Conservation (phyloP, 2,113 vertebrate species). For the Sciurus niger region DNA sequence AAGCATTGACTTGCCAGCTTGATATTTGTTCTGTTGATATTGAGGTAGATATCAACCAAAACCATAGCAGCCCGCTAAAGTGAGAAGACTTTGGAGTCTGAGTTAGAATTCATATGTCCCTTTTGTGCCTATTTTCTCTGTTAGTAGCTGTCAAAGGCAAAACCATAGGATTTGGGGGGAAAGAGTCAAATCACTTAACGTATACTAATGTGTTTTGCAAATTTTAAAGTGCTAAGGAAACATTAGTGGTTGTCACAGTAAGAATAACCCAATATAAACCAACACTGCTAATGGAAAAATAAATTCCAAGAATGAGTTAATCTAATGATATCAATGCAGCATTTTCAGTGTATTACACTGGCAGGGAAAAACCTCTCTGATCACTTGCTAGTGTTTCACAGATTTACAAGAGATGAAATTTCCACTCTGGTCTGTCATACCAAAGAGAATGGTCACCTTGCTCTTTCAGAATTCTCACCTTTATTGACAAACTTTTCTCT, state of each 20-base stretch:
- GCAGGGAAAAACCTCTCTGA: background rate
- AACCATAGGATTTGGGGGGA: background rate
- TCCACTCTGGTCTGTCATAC: background rate
- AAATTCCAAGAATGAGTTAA: constrained; percentile 36
- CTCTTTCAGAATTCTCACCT: constrained; percentile 2
- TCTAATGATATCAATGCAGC: background rate
- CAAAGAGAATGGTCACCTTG: background rate
- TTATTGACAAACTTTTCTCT: background rate
- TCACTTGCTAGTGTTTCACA: constrained; percentile 23
- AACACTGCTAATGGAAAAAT: background rate
- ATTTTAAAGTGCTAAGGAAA: constrained; percentile 12
- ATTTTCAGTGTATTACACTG: background rate
- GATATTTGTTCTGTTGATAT: background rate
- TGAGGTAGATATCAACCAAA: background rate
- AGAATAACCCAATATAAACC: background rate
- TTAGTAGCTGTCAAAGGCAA: background rate
- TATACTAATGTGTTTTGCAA: background rate
- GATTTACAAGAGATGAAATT: background rate
- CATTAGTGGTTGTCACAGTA: background rate
- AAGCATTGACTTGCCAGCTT: background rate
- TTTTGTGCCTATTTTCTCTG: background rate
- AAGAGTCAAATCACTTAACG: background rate
- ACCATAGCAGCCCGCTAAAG: background rate
- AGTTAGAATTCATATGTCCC: background rate
- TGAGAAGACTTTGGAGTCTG: background rate